A percentile compares a stretch with the other conserved stretches of the same genome.
Conservation (phyloP, 2,888 invertebrate species). For the Eupeodes luniger region DNA sequence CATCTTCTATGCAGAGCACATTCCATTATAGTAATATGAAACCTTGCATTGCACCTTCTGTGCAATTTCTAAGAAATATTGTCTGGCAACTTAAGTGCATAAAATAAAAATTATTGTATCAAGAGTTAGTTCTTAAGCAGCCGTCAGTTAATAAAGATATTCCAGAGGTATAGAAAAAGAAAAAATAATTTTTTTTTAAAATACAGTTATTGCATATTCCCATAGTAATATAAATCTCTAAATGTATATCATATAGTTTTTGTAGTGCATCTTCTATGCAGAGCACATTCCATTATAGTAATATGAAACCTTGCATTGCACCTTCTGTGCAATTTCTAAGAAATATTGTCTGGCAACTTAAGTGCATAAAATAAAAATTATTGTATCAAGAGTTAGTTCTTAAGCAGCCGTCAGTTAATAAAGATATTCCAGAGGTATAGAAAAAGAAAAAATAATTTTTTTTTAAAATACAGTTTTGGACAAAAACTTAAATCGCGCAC, state of each 20-base stretch:
- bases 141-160: not conserved
- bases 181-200: too few species aligned
- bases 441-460: too few species aligned
- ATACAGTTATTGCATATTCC: slow-evolving; percentile 1
- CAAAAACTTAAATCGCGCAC: not conserved
- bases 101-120: not conserved
- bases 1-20: not conserved
- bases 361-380: not conserved
- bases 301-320: not conserved
- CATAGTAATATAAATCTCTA: not conserved
- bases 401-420: not conserved
- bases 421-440: too few species aligned
- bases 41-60: not conserved
- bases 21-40: not conserved
- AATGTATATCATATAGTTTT: not conserved
- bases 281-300: not conserved
- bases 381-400: not conserved
- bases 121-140: not conserved
- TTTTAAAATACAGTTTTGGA: too few species aligned
- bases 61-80: not conserved
- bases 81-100: not conserved
- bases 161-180: too few species aligned
- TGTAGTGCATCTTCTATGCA: not conserved
- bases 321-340: not conserved
- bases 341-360: too few species aligned